Conservation (phyloP, 1,140 invertebrate species). For the Brachionus plicatilis region DNA sequence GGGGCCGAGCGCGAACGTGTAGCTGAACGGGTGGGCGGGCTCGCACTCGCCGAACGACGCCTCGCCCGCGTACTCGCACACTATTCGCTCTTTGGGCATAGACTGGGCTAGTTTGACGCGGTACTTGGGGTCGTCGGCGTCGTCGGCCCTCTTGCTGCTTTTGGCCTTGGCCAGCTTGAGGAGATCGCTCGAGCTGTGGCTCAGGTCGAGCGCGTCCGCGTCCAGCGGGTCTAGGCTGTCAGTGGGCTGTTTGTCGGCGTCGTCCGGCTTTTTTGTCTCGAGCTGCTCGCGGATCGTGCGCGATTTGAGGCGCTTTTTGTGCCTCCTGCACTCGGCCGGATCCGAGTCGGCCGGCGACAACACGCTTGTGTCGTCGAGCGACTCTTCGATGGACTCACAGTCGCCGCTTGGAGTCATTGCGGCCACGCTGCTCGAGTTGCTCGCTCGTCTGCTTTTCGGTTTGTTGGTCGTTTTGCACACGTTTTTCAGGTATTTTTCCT, state of each 20-base stretch:
- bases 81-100: not conserved
- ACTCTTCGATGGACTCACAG: not conserved
- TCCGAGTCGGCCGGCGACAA: not conserved
- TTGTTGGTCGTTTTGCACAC: not conserved
- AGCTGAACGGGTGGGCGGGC: not conserved
- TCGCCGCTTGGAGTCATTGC: not conserved
- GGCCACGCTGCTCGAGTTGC: not conserved
- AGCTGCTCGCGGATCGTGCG: not conserved
- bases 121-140: not conserved
- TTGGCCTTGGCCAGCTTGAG: not conserved
- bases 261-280: not conserved
- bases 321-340: too few species aligned
- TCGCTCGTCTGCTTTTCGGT: not conserved
- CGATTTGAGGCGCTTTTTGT: not conserved
- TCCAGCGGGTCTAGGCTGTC: not conserved
- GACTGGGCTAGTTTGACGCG: not conserved
- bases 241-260: not conserved
- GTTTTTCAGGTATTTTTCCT: conserved; percentile 16
- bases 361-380: not conserved
- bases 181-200: not conserved
- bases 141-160: not conserved
- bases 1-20: not conserved
- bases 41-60: not conserved
- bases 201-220: not conserved
- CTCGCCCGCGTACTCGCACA: not conserved